These are phyloP conservation scores for Xanthostigma xanthostigma DNA, from an alignment of 2,888 invertebrate genomes.

Conservation along the genomic window DNA sequence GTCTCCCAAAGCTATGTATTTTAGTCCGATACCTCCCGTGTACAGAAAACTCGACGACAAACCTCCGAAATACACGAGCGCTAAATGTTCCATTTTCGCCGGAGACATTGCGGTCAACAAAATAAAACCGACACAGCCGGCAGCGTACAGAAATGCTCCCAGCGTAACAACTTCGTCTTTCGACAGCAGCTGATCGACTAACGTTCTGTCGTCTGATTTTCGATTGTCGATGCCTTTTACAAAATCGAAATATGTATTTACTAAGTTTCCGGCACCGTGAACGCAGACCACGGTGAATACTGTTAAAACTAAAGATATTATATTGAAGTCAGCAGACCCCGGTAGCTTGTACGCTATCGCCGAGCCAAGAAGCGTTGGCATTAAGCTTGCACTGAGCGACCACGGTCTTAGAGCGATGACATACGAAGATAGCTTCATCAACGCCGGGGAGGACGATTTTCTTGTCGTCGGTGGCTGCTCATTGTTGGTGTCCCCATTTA, in stretches of 20 bases:
- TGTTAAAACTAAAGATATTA: slow-evolving; percentile 64
- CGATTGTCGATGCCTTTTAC: slow-evolving; percentile 85
- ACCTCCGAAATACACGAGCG: slow-evolving; percentile 89
- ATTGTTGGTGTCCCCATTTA: slow-evolving; percentile 3
- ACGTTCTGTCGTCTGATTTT: slow-evolving; percentile 84
- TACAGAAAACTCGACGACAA: slow-evolving; percentile 91
- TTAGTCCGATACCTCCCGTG: slow-evolving; percentile 89
- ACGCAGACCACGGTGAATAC: slow-evolving; percentile 79
- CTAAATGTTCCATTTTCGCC: slow-evolving; percentile 87
- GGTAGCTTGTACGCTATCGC: slow-evolving; percentile 75
- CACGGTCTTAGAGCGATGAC: slow-evolving; percentile 82
- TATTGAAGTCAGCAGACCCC: slow-evolving; percentile 60
- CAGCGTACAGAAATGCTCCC: slow-evolving; percentile 74
- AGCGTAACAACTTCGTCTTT: slow-evolving; percentile 74
- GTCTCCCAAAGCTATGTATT: slow-evolving; percentile 90
- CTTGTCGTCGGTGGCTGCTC: not conserved
- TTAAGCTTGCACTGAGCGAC: slow-evolving; percentile 82
- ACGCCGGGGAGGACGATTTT: slow-evolving; percentile 25
- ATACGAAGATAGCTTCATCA: slow-evolving; percentile 82
- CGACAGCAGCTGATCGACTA: slow-evolving; percentile 82
- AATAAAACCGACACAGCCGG: slow-evolving; percentile 74
- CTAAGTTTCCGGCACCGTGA: slow-evolving; percentile 91
- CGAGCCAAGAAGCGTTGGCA: slow-evolving; percentile 81
- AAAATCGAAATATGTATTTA: slow-evolving; percentile 93
- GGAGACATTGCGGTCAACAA: slow-evolving; percentile 64